These are phyloP conservation scores for Drosophila tani DNA, from an alignment of 1,140 invertebrate genomes.

Conservation along the genomic window DNA sequence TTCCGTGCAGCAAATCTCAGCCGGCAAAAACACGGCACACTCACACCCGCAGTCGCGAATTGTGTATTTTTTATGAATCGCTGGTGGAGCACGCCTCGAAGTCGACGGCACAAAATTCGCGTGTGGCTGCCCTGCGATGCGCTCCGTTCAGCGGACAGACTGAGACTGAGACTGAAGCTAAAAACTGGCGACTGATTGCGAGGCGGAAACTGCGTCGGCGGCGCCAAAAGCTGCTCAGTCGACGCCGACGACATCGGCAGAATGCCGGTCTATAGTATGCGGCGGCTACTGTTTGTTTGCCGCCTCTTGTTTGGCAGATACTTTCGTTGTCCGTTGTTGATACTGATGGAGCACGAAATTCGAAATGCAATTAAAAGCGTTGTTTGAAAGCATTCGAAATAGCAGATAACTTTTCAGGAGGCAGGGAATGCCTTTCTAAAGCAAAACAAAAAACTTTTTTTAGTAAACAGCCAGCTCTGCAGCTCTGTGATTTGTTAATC, in stretches of 20 bases:
- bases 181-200: conserved; percentile 32
- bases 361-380: conserved; percentile 44
- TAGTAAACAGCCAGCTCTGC: neutral
- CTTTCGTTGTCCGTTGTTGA: conserved; percentile 15
- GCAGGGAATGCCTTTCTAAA: neutral
- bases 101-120: conserved; percentile 58
- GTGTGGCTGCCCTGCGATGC: conserved; percentile 60
- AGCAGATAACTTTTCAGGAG: conserved; percentile 27
- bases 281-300: conserved; percentile 38
- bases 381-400: conserved; percentile 37
- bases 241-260: conserved; percentile 5
- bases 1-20: conserved; percentile 9
- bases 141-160: conserved; percentile 78
- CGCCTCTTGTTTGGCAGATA: conserved; percentile 31
- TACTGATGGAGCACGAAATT: conserved; percentile 30
- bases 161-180: conserved; percentile 64
- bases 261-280: conserved; percentile 19
- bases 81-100: conserved; percentile 57
- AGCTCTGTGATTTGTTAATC: conserved; percentile 4
- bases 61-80: conserved; percentile 21
- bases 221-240: conserved; percentile 22
- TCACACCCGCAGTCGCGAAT: conserved; percentile 26
- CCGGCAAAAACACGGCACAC: conserved; percentile 8
- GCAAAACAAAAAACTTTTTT: conserved; percentile 5
- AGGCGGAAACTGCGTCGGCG: conserved; percentile 43